Percentiles rank a stretch among this genome's conserved stretches.
phyloP scores from a whole-genome alignment of 2,888 invertebrate species.

The Spisula subtruncata region DNA sequence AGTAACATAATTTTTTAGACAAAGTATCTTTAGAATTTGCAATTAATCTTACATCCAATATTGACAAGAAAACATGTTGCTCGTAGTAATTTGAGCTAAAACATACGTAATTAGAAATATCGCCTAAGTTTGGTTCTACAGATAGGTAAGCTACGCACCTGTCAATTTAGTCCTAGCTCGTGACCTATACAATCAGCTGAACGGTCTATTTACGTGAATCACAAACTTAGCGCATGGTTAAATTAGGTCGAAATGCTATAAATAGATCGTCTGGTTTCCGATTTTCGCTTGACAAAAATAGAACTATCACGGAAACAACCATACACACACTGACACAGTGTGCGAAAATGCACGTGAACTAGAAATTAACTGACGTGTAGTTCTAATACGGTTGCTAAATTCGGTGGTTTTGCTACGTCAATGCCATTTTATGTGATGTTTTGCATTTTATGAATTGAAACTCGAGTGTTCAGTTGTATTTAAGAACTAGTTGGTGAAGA shows the following conservation, averaged over 20 bases:
- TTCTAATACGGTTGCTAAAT: too few species aligned
- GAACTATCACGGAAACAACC: background rate
- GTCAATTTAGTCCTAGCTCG: background rate
- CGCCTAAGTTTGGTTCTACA: too few species aligned
- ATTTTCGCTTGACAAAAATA: background rate
- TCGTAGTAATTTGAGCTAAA: too few species aligned
- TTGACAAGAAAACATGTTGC: too few species aligned
- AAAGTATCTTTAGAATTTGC: too few species aligned
- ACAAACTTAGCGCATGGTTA: background rate
- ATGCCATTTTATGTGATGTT: background rate
- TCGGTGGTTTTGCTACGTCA: too few species aligned
- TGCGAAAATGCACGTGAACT: background rate
- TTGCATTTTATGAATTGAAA: background rate
- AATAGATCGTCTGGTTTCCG: slow-evolving; percentile 17
- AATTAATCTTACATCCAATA: too few species aligned
- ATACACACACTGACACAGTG: background rate
- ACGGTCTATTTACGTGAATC: background rate
- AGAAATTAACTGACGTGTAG: background rate
- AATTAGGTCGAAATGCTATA: slow-evolving; percentile 1
- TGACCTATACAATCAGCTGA: background rate
- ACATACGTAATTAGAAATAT: too few species aligned
- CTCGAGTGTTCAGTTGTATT: background rate
- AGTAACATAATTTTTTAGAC: too few species aligned
- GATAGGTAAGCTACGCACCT: too few species aligned
- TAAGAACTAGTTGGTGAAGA: background rate